phyloP scores from a whole-genome alignment of 2,113 vertebrate species.

The Rafetus swinhoei region DNA sequence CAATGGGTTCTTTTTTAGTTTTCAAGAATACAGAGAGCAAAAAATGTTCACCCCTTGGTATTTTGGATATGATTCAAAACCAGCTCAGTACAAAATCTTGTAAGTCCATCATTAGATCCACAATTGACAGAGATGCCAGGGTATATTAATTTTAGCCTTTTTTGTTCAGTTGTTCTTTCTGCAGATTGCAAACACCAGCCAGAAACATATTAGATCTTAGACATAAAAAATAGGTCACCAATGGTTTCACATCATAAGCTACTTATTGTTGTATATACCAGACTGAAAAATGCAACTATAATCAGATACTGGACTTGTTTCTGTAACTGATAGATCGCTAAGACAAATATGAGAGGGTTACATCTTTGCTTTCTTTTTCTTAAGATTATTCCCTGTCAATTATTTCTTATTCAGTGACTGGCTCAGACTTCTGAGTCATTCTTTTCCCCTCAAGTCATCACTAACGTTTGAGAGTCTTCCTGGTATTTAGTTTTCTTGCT shows the following conservation, averaged over 20 bases:
- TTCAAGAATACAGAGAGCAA: not conserved
- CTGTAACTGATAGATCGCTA: not conserved
- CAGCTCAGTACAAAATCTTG: conserved; percentile 45
- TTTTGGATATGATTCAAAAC: conserved; percentile 58
- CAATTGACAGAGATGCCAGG: conserved; percentile 45
- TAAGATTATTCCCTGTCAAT: not conserved
- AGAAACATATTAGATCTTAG: conserved; percentile 55
- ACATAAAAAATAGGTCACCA: not conserved
- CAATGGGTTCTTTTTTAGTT: too few relatives aligned
- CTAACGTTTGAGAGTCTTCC: not conserved
- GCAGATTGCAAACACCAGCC: conserved; percentile 35
- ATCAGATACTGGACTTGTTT: not conserved
- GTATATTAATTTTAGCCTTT: conserved; percentile 59
- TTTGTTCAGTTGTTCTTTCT: conserved; percentile 62
- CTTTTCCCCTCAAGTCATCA: conserved; percentile 8
- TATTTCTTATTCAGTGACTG: not conserved
- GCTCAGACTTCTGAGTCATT: not conserved
- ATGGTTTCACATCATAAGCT: conserved; percentile 14
- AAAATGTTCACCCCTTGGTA: not conserved
- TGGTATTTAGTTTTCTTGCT: conserved; percentile 7
- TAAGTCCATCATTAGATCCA: conserved; percentile 39
- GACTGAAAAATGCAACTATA: not conserved
- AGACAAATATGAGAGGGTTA: not conserved
- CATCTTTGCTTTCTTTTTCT: not conserved
- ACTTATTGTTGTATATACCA: not conserved